Conservation (phyloP, 1,140 invertebrate genomes). For the Drosophila tani region DNA sequence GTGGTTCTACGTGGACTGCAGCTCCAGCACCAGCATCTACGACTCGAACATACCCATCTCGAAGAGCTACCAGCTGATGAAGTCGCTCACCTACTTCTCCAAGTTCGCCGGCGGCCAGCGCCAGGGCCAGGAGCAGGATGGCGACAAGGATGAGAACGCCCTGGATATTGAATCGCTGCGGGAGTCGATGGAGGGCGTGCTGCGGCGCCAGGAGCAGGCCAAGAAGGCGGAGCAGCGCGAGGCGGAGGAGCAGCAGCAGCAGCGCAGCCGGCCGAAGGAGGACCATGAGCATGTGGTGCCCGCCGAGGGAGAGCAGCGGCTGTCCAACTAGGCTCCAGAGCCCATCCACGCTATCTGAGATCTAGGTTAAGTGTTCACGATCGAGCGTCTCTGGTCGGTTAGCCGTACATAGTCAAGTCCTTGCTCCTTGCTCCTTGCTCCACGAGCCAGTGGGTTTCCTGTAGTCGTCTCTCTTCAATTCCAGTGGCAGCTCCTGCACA, state of each 20-base stretch:
- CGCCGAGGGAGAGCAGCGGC: slow-evolving; percentile 59
- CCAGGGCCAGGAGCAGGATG: slow-evolving; percentile 55
- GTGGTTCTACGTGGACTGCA: slow-evolving; percentile 96
- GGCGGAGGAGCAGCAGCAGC: slow-evolving; percentile 20
- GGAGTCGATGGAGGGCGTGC: slow-evolving; percentile 78
- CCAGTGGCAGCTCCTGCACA: slow-evolving; percentile 12
- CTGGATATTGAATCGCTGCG: slow-evolving; percentile 70
- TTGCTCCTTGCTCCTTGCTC: slow-evolving; percentile 39
- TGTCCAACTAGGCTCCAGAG: slow-evolving; percentile 60
- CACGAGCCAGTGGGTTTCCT: slow-evolving; percentile 61
- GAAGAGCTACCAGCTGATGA: slow-evolving; percentile 96
- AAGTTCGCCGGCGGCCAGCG: slow-evolving; percentile 87
- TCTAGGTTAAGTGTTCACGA: slow-evolving; percentile 73
- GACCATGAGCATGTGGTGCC: slow-evolving; percentile 70
- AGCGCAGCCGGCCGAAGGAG: slow-evolving; percentile 43
- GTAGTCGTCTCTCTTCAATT: slow-evolving; percentile 36
- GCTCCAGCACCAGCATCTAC: slow-evolving; percentile 91
- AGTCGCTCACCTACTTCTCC: slow-evolving; percentile 93
- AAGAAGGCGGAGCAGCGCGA: slow-evolving; percentile 50
- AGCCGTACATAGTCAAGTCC: slow-evolving; percentile 72
- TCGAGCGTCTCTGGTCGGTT: slow-evolving; percentile 77
- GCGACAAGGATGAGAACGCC: slow-evolving; percentile 70
- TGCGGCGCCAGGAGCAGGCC: slow-evolving; percentile 61
- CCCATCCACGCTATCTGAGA: slow-evolving; percentile 70
- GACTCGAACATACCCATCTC: slow-evolving; percentile 95